Conservation (phyloP, 2,113 vertebrate species). For the Cranoglanis bouderius region DNA sequence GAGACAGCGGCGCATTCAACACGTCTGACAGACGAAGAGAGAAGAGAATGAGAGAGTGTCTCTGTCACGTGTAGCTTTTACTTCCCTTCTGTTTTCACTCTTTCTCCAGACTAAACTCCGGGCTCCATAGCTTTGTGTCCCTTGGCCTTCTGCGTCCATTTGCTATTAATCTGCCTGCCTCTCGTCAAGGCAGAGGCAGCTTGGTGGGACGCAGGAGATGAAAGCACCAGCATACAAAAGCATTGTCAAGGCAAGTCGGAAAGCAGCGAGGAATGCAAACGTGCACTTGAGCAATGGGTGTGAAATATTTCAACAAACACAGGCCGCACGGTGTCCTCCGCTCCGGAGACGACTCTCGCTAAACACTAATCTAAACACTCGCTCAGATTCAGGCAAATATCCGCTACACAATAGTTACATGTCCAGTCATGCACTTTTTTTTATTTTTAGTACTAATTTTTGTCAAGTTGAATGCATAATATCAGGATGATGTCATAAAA, state of each 20-base stretch:
- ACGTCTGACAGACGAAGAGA: slow-evolving; percentile 43
- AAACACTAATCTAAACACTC: not conserved
- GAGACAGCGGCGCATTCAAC: slow-evolving; percentile 56
- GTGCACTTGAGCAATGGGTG: slow-evolving; percentile 56
- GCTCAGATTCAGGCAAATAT: not conserved
- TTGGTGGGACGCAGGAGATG: slow-evolving; percentile 44
- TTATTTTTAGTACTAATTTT: not conserved
- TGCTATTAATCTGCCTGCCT: slow-evolving; percentile 60
- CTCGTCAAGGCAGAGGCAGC: slow-evolving; percentile 53
- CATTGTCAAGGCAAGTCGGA: slow-evolving; percentile 60
- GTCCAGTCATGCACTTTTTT: not conserved
- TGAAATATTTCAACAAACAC: slow-evolving; percentile 45
- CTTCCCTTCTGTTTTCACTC: slow-evolving; percentile 43
- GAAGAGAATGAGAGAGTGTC: not conserved
- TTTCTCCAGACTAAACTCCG: slow-evolving; percentile 50
- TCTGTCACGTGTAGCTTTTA: slow-evolving; percentile 16
- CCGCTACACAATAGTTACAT: not conserved
- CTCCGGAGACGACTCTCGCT: not conserved
- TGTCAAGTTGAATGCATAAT: not conserved
- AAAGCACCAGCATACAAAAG: slow-evolving; percentile 58
- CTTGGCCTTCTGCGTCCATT: slow-evolving; percentile 64
- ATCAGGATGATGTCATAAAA: not conserved
- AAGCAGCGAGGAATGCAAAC: slow-evolving; percentile 62
- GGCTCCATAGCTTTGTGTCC: slow-evolving; percentile 61
- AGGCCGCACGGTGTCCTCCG: not conserved